A percentile compares a stretch with the other conserved stretches of the same genome.
Conservation (phyloP, 2,888 invertebrate genomes). For the Chloroclystis v-ata region DNA sequence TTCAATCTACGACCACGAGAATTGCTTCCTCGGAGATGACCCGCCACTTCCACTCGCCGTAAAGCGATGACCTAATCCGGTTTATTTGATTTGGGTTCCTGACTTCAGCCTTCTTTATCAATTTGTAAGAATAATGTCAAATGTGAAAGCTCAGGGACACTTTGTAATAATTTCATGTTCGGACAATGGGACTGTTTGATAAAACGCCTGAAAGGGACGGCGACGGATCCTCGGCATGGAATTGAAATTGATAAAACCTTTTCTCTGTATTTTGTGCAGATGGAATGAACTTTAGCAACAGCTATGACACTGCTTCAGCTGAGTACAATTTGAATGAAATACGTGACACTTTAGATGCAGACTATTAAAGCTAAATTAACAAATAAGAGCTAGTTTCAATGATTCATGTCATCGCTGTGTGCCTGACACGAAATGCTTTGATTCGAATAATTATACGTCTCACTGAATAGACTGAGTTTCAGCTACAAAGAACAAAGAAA, state of each 20-base stretch:
- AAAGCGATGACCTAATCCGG: constrained; percentile 76
- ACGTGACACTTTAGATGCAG: constrained; percentile 43
- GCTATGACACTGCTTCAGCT: constrained; percentile 18
- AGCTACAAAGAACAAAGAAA: constrained; percentile 59
- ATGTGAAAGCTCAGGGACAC: constrained; percentile 36
- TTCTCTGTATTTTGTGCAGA: constrained; percentile 20
- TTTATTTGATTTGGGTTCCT: constrained; percentile 74
- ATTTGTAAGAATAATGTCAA: constrained; percentile 55
- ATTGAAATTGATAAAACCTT: constrained; percentile 29
- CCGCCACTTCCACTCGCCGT: constrained; percentile 71
- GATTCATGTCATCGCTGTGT: constrained; percentile 38
- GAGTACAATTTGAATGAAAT: constrained; percentile 35
- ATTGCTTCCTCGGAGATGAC: constrained; percentile 75
- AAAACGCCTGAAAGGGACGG: constrained; percentile 23
- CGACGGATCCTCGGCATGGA: constrained; percentile 20
- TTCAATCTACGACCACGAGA: constrained; percentile 76
- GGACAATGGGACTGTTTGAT: constrained; percentile 28
- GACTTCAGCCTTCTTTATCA: constrained; percentile 63
- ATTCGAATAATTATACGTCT: constrained; percentile 60
- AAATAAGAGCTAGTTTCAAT: constrained; percentile 37
- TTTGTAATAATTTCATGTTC: constrained; percentile 29
- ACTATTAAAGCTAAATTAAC: constrained; percentile 40
- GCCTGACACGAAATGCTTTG: constrained; percentile 56
- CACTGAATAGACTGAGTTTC: constrained; percentile 52
- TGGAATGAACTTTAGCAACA: constrained; percentile 13